A percentile compares a stretch with the other conserved stretches of the same genome.
These are phyloP conservation scores for Mesochorus sp. DNA, from an alignment of 2,888 invertebrate genomes.

Conservation along the genomic window DNA sequence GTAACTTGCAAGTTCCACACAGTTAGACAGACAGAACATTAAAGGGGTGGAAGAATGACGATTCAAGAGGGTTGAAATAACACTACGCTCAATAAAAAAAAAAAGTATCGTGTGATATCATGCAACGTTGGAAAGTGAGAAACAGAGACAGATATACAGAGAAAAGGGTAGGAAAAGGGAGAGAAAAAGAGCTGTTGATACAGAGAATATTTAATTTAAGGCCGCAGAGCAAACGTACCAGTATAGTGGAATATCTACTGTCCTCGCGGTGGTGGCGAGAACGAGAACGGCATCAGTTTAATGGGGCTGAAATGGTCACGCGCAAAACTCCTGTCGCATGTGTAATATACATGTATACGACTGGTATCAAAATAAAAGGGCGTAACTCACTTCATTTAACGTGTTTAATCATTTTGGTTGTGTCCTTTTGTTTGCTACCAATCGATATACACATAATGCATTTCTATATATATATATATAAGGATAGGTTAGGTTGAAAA, in stretches of 20 bases:
- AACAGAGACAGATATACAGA: not conserved
- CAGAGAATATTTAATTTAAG: conserved; percentile 61
- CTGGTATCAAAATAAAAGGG: not conserved
- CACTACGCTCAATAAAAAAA: conserved; percentile 36
- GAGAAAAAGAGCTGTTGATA: conserved; percentile 46
- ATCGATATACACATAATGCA: not conserved
- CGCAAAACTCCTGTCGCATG: conserved; percentile 28
- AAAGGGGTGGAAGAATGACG: conserved; percentile 9
- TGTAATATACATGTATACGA: not conserved
- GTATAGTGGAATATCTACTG: conserved; percentile 23
- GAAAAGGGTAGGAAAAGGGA: not conserved
- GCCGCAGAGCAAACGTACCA: conserved; percentile 45
- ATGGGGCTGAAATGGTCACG: conserved; percentile 62
- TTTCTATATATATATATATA: conserved; percentile 1
- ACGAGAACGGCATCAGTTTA: conserved; percentile 60
- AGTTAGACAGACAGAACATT: conserved; percentile 8
- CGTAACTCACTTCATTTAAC: not conserved
- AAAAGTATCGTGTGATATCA: conserved; percentile 43
- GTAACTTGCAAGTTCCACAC: not conserved
- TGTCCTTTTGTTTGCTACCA: conserved; percentile 6
- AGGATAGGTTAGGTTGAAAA: conserved; percentile 3
- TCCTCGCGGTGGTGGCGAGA: conserved; percentile 43
- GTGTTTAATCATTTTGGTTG: not conserved
- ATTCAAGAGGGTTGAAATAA: not conserved
- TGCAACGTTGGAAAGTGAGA: conserved; percentile 16